Percentiles rank a stretch among this genome's conserved stretches.
These are phyloP conservation scores for Pterocles gutturalis DNA, from an alignment of 2,113 vertebrate genomes.

Conservation along the genomic window DNA sequence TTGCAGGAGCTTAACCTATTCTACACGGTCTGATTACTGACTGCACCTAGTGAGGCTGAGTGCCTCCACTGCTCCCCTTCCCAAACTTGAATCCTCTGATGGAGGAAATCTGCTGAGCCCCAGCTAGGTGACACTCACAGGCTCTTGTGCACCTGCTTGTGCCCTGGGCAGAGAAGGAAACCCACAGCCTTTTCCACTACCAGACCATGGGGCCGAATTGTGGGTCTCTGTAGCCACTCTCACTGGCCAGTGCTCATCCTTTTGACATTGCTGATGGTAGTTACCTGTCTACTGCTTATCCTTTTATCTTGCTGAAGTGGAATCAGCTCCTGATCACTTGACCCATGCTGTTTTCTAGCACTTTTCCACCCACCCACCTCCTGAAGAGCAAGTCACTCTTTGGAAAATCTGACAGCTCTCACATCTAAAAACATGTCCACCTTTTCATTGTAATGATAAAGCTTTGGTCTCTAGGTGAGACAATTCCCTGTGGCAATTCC, in stretches of 20 bases:
- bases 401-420: not conserved
- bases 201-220: not conserved
- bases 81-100: not conserved
- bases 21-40: not conserved
- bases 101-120: not conserved
- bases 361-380: not conserved
- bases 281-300: not conserved
- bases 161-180: not conserved
- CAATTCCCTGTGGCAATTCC: not conserved
- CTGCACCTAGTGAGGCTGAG: not conserved
- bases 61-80: not conserved
- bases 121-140: not conserved
- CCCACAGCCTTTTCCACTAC: not conserved
- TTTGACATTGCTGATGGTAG: not conserved
- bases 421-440: not conserved
- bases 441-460: not conserved
- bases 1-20: not conserved
- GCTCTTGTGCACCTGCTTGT: not conserved
- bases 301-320: not conserved
- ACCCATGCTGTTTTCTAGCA: not conserved
- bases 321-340: not conserved
- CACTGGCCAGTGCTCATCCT: not conserved
- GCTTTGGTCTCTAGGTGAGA: not conserved
- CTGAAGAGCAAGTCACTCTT: not conserved
- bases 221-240: not conserved